Conservation (phyloP, 2,797 vertebrate genomes). For the Melanotaenia maccullochi region DNA sequence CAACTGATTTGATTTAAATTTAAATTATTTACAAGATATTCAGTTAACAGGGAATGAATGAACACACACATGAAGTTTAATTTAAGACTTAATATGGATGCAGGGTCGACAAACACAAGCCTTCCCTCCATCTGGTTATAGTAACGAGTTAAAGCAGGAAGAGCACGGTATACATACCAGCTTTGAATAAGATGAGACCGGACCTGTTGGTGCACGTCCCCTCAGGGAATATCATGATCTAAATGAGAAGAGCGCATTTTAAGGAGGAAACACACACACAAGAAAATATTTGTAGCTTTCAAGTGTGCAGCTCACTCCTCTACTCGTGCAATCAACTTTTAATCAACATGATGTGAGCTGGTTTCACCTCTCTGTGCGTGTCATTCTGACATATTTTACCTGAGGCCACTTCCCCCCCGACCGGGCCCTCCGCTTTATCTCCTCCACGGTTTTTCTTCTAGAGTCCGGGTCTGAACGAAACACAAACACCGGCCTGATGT, state of each 20-base stretch:
- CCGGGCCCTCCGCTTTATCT: conserved; percentile 89
- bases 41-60: too few species aligned
- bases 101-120: not conserved
- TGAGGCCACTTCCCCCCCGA: conserved; percentile 93
- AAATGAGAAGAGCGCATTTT: conserved; percentile 46
- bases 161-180: conserved; percentile 85
- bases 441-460: conserved; percentile 93
- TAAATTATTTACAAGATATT: too few species aligned
- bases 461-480: conserved; percentile 94
- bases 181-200: conserved; percentile 95
- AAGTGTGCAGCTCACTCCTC: not conserved
- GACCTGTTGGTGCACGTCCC: conserved; percentile 98
- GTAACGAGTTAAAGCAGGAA: conserved; percentile 9
- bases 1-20: too few species aligned
- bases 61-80: too few species aligned
- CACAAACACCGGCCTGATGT: conserved; percentile 94
- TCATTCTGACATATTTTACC: conserved; percentile 75
- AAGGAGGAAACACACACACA: not conserved
- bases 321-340: conserved; percentile 5
- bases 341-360: not conserved
- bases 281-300: not conserved
- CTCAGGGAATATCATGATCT: conserved; percentile 99
- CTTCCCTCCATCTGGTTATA: not conserved
- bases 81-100: too few species aligned
- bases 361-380: not conserved